These are phyloP conservation scores for Osmerus eperlanus DNA, from an alignment of 2,113 vertebrate species.

Conservation along the genomic window DNA sequence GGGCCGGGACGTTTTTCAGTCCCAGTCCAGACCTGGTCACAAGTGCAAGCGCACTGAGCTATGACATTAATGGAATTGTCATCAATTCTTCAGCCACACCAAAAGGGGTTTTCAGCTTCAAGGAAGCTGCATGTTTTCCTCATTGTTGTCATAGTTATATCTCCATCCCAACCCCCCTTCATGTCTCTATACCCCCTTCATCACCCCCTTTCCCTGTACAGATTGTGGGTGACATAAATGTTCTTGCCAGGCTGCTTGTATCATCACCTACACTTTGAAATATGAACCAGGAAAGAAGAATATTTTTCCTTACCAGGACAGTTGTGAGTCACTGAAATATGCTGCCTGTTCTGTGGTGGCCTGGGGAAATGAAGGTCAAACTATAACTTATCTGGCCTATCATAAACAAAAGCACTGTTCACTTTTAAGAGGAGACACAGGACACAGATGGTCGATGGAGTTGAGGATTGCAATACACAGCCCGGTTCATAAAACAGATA, in stretches of 20 bases:
- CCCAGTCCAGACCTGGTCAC: slow-evolving; percentile 30
- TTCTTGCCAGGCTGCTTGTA: slow-evolving; percentile 47
- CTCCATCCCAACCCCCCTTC: slow-evolving; percentile 4
- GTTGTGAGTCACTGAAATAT: slow-evolving; percentile 35
- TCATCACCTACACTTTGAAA: slow-evolving; percentile 65
- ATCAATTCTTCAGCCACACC: slow-evolving; percentile 50
- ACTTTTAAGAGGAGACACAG: slow-evolving; percentile 42
- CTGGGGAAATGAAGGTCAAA: slow-evolving; percentile 50
- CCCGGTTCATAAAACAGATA: neutral
- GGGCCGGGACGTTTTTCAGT: no score
- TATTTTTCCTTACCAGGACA: slow-evolving; percentile 41
- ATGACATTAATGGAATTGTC: slow-evolving; percentile 79
- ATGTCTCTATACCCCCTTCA: neutral
- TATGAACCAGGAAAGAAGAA: slow-evolving; percentile 51
- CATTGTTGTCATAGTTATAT: slow-evolving; percentile 69
- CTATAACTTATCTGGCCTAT: slow-evolving; percentile 55
- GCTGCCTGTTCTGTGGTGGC: slow-evolving; percentile 46
- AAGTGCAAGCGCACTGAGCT: slow-evolving; percentile 69
- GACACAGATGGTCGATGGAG: slow-evolving; percentile 47
- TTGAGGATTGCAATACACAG: neutral
- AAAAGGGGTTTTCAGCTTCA: slow-evolving; percentile 50
- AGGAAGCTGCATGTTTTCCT: slow-evolving; percentile 65
- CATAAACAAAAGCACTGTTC: slow-evolving; percentile 39
- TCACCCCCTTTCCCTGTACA: slow-evolving; percentile 21
- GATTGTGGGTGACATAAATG: slow-evolving; percentile 58